Evolutionary conservation across 2,113 vertebrate genomes (phyloP), one percentile per base, ranked within the genome.

Genomic region (Cochlearius cochlearius): DNA sequence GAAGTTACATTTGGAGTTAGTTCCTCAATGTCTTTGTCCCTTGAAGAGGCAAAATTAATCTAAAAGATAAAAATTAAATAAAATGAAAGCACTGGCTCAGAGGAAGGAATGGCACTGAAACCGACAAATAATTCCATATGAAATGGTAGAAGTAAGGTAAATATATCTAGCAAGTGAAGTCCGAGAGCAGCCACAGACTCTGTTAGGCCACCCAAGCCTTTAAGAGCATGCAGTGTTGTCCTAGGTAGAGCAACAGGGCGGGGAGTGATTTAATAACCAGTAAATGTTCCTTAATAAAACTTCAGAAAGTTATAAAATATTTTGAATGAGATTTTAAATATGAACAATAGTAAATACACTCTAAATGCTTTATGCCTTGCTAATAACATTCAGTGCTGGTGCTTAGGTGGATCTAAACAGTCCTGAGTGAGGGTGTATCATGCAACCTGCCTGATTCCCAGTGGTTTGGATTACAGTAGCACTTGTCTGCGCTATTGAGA

Each of bases 71-170:
- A 97, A 94, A 91, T 18, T 55, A 55, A 85, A 58, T 41, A 47
- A 76, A 90, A 63, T 62, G 16, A n/a, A 92, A 90, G 45, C 6
- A 1, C 25, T 84, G 67, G 43, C 72, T 93, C 82, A 62, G 64
- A 91, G 55, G 78, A 94, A 94, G 85, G 52, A 93, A 78, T 86
- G 38, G 66, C 41, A 62, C 27, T 69, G 74, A 97, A 95, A 77
- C 77, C 22, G 11, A 90, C 82, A 92, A 95, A 92, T 84, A 95
- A 80, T 97, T 88, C 91, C 69, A 75, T 79, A 90, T 43, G 53
- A 96, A 93, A 96, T 87, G 58, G 81, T 38, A 95, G 76, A 67
- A 95, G 23, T 83, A 94, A 85, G 60, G 69, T 92, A 96, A 96
- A 95, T 96, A 69, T 32, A 77, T 91, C 34, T 71, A 55, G 76